Evolutionary conservation across 1,140 invertebrate genomes (phyloP).

Genomic region (Plutomurus gul): DNA sequence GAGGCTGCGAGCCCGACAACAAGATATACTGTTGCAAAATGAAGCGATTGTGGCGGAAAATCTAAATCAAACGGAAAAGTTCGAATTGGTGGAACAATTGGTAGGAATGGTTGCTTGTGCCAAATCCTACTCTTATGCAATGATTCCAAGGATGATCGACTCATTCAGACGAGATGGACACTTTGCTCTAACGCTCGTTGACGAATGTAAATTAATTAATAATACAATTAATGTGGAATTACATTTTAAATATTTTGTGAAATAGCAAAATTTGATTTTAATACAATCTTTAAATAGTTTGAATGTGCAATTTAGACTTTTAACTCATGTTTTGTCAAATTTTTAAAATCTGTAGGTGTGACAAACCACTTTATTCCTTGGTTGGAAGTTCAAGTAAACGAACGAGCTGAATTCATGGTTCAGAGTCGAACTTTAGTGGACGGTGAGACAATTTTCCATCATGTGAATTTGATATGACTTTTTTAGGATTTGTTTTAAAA

Average conservation of each 20-base stretch:
- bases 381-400: neutral
- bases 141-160: neutral
- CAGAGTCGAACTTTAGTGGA: neutral
- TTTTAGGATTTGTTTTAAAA: neutral
- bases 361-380: neutral
- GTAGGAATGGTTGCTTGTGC: neutral
- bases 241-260: neutral
- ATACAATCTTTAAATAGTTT: neutral
- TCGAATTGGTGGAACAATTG: neutral
- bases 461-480: neutral
- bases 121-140: neutral
- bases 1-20: conserved; percentile 43
- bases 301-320: neutral
- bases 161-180: neutral
- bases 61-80: neutral
- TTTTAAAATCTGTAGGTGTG: neutral
- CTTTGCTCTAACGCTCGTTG: neutral
- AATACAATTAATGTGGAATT: neutral
- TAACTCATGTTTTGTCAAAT: neutral
- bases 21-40: neutral
- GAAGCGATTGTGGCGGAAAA: neutral
- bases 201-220: neutral
- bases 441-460: neutral
- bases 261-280: neutral
- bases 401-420: too few species aligned